Base-by-base conservation (phyloP, 2,888 invertebrate genomes). In the Cosmia trapezina region DNA sequence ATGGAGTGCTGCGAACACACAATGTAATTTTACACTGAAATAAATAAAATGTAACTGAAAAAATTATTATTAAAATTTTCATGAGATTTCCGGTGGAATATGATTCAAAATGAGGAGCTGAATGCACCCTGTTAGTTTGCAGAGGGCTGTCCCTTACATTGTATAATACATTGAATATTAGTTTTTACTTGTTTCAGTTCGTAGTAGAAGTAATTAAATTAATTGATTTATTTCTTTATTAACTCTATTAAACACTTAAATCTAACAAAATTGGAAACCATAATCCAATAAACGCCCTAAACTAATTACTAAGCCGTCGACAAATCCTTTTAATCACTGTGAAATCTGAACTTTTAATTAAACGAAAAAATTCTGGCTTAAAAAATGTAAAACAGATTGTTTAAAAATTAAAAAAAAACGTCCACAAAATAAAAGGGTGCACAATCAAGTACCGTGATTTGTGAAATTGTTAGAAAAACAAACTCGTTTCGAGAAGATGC, bases 381-480 rank as follows among this genome's bases (percentile, higher is more conserved):
- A n/a, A 43, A 56, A 62, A 53, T 17, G 62, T 70, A 59, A 61
- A 70, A 65, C 54, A 22, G 33, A 54, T 73, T 59, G 56, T 71
- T 80, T 65, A 33, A 78, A 59, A 70, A 59, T 64, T 67, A 28
- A 22, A 72, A 76, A 81, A 28, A 28, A 28, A 67, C 72, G 62
- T 77, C 19, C 47, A 11, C 66, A 73, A 77, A 59, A 79, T 75
- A 71, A 76, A 83, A 79, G 77, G 78, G 68, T 78, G 54, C 53
- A 76, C 74, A 69, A 72, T 81, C 77, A 81, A 81, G 73, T 73
- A 73, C 77, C 64, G 75, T 75, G 83, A 78, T 79, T 81, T 72
- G 76, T 81, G 72, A 76, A 86, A 81, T 86, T 83, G 79, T 84
- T 76, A 75, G 76, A 69, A 70, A 72, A 83, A 83, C 76, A 85